Percentiles rank a stretch among this genome's conserved stretches.
phyloP scores from a whole-genome alignment of 2,113 vertebrate species.

The Psittacula cyanocephala region DNA sequence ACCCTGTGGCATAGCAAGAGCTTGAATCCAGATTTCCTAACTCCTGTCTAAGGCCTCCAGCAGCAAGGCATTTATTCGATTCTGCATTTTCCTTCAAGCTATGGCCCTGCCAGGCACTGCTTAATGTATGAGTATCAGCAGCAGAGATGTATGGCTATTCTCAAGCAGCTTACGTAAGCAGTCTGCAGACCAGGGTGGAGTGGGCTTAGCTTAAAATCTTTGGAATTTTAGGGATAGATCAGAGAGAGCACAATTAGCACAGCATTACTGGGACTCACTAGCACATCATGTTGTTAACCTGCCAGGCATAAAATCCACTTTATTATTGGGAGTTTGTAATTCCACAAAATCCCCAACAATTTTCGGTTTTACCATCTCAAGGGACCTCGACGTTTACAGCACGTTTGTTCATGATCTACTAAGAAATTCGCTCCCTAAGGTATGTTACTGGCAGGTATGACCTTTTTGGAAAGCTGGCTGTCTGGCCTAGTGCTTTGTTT shows the following conservation, averaged over 20 bases:
- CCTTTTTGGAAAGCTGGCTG: neutral
- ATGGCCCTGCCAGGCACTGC: neutral
- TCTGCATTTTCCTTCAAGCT: neutral
- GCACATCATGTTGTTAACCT: fast-evolving
- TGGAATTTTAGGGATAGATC: constrained; percentile 9
- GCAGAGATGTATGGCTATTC: neutral
- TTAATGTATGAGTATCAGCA: neutral
- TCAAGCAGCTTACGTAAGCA: neutral
- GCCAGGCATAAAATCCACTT: neutral
- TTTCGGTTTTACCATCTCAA: constrained; percentile 5
- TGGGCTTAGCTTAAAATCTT: neutral
- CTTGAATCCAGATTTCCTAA: neutral
- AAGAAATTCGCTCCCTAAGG: neutral
- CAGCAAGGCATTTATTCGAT: neutral
- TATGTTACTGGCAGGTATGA: neutral
- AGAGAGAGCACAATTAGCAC: neutral
- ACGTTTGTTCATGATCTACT: neutral
- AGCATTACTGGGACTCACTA: neutral
- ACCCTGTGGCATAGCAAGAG: neutral
- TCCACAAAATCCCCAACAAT: constrained; percentile 1
- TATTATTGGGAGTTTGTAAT: neutral
- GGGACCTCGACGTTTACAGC: neutral
- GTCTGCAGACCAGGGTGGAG: neutral
- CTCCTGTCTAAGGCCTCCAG: neutral
- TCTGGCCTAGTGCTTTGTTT: neutral